Conservation (phyloP, 2,113 vertebrate genomes). For the Sturnira hondurensis region DNA sequence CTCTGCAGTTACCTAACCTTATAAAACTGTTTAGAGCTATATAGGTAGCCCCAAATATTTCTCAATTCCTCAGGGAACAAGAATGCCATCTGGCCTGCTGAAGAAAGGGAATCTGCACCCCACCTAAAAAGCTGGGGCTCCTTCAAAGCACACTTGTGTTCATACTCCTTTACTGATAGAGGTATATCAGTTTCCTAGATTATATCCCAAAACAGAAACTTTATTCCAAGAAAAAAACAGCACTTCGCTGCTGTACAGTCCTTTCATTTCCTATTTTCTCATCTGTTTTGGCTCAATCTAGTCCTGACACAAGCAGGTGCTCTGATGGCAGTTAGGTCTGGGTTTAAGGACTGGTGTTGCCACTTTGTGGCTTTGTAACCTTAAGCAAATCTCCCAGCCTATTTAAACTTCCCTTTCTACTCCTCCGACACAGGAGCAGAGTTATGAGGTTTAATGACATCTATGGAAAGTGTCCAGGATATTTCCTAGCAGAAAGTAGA, state of each 20-base stretch:
- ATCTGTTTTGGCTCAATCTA: not conserved
- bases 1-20: not conserved
- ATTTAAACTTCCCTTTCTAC: not conserved
- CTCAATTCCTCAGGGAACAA: not conserved
- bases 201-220: not conserved
- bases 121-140: not conserved
- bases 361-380: not conserved
- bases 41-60: not conserved
- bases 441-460: not conserved
- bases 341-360: not conserved
- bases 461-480: not conserved
- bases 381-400: not conserved
- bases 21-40: not conserved
- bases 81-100: not conserved
- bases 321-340: not conserved
- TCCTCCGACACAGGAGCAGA: not conserved
- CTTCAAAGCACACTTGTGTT: not conserved
- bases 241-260: not conserved
- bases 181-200: not conserved
- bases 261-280: not conserved
- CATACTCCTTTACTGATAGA: not conserved
- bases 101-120: not conserved
- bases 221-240: not conserved
- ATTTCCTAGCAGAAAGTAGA: not conserved
- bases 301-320: not conserved